These are phyloP conservation scores for Momotus momota DNA, from an alignment of 2,797 vertebrate genomes.

Conservation along the genomic window DNA sequence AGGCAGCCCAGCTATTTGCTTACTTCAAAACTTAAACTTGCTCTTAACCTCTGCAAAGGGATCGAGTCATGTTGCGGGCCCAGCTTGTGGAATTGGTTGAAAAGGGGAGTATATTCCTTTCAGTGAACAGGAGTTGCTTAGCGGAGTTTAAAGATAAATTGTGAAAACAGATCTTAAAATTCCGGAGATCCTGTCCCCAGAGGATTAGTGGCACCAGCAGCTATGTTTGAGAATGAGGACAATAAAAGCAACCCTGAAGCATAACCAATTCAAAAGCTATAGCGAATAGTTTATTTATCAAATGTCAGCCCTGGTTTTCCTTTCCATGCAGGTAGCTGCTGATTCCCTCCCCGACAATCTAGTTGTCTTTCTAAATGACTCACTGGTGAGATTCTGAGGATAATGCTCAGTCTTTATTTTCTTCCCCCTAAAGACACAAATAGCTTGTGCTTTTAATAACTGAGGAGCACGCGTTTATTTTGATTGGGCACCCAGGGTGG, in stretches of 20 bases:
- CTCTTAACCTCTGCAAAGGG: not conserved
- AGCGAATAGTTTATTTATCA: conserved; percentile 30
- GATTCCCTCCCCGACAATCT: not conserved
- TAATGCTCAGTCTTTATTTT: not conserved
- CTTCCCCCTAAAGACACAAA: not conserved
- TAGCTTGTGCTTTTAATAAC: conserved; percentile 31
- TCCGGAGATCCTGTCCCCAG: not conserved
- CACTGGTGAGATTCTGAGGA: not conserved
- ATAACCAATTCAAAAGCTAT: not conserved
- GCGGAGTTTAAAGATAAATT: not conserved
- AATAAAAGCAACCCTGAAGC: conserved; percentile 21
- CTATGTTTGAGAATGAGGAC: not conserved
- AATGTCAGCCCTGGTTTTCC: conserved; percentile 8
- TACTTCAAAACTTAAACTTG: not conserved
- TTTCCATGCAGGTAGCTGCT: not conserved
- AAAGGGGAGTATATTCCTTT: not conserved
- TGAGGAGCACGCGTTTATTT: not conserved
- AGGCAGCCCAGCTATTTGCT: not conserved
- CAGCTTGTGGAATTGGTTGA: not conserved
- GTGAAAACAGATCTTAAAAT: not conserved
- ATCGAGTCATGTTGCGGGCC: fast-evolving
- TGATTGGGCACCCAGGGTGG: conserved; percentile 39
- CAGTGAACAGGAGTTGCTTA: not conserved
- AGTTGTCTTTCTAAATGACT: conserved; percentile 35
- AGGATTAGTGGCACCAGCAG: not conserved